A percentile compares a stretch with the other conserved stretches of the same genome.
Evolutionary conservation across 2,797 vertebrate genomes (phyloP).

Genomic region (Triplophysa yarkandensis): DNA sequence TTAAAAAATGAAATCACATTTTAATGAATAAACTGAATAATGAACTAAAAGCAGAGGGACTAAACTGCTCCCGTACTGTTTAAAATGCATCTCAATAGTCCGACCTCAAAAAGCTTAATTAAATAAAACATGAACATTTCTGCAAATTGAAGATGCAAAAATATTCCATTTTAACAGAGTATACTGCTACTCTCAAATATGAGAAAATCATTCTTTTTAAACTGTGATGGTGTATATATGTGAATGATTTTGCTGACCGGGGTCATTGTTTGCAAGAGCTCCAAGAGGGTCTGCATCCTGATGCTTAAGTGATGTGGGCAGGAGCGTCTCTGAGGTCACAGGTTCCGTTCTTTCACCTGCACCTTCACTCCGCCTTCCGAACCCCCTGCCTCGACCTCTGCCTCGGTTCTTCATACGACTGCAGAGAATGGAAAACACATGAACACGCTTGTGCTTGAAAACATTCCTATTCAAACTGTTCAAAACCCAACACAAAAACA

Average conservation of each 20-base stretch:
- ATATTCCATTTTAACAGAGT: too few relatives aligned
- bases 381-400: constrained; percentile 55
- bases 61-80: too few relatives aligned
- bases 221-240: too few relatives aligned
- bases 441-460: background rate
- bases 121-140: too few relatives aligned
- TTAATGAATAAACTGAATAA: too few relatives aligned
- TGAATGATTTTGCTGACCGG: constrained; percentile 62
- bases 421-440: background rate
- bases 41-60: too few relatives aligned
- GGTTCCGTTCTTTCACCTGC: background rate
- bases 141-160: too few relatives aligned
- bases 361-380: constrained; percentile 48
- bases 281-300: constrained; percentile 72
- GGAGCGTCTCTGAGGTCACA: constrained; percentile 11
- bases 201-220: too few relatives aligned
- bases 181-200: too few relatives aligned
- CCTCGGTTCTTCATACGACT: constrained; percentile 71
- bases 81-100: too few relatives aligned
- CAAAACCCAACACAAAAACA: constrained; percentile 67
- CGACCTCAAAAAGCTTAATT: too few relatives aligned
- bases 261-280: constrained; percentile 66
- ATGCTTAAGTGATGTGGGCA: constrained; percentile 20
- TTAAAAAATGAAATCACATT: constrained; percentile 62
- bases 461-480: background rate